phyloP scores from a whole-genome alignment of 2,113 vertebrate species.

The Elephantulus edwardii region DNA sequence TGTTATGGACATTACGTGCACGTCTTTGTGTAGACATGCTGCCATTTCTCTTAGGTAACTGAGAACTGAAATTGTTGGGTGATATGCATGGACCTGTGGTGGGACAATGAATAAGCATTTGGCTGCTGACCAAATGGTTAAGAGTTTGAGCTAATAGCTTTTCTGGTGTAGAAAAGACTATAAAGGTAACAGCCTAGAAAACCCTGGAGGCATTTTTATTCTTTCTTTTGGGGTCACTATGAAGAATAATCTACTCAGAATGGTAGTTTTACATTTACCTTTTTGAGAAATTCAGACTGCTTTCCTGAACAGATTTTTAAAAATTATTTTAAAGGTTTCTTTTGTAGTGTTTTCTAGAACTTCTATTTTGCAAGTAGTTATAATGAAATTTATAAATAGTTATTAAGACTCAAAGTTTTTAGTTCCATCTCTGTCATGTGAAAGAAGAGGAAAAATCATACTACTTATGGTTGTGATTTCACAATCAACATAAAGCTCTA shows the following conservation, averaged over 20 bases:
- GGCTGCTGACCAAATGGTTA: not conserved
- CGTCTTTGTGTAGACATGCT: not conserved
- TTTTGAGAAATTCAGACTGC: slow-evolving; percentile 22
- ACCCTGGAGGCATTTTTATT: not conserved
- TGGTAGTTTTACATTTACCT: not conserved
- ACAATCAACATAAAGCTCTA: slow-evolving; percentile 6
- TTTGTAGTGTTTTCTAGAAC: not conserved
- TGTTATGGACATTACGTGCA: not conserved
- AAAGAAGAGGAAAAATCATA: not conserved
- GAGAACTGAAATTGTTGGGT: not conserved
- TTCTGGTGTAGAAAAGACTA: not conserved
- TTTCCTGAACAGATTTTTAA: not conserved
- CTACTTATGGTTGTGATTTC: slow-evolving; percentile 3
- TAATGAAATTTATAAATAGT: not conserved
- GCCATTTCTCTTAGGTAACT: not conserved
- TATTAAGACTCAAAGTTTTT: not conserved
- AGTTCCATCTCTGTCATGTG: not conserved
- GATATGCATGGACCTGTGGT: not conserved
- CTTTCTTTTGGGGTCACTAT: not conserved
- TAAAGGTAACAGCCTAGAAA: too few relatives aligned
- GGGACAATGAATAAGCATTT: not conserved
- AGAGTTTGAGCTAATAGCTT: not conserved
- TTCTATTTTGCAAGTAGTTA: not conserved
- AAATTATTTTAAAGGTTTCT: not conserved
- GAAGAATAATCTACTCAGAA: not conserved